These are phyloP conservation scores for Catharus ustulatus DNA, from an alignment of 2,797 vertebrate species.

Conservation along the genomic window DNA sequence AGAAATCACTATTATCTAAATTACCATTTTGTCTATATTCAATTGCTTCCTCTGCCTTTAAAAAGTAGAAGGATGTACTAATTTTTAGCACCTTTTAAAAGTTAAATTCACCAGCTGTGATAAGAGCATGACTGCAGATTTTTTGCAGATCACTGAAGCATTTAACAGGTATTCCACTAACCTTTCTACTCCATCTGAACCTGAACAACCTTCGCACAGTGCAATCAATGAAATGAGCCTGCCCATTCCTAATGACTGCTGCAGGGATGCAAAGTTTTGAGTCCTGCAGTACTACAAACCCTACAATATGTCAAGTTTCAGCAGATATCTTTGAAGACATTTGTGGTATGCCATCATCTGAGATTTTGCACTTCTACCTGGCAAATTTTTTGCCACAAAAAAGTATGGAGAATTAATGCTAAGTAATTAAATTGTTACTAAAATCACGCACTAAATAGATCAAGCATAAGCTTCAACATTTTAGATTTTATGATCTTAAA, in stretches of 20 bases:
- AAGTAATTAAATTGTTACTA: not conserved
- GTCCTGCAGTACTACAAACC: not conserved
- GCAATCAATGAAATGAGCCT: constrained; percentile 37
- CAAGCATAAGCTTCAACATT: not conserved
- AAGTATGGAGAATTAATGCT: not conserved
- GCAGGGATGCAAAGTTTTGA: not conserved
- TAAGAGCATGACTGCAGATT: constrained; percentile 37
- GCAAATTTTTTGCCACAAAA: not conserved
- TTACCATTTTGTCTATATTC: not conserved
- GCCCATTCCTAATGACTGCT: not conserved
- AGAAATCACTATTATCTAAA: not conserved
- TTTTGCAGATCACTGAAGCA: constrained; percentile 42
- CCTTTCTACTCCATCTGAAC: constrained; percentile 47
- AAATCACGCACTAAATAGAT: not conserved
- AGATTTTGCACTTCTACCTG: not conserved
- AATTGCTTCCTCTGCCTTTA: not conserved
- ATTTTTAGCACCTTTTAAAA: constrained; percentile 17
- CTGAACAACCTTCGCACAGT: not conserved
- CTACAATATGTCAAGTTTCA: not conserved
- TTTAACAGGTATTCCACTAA: constrained; percentile 40
- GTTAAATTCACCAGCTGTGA: constrained; percentile 26
- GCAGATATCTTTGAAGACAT: not conserved
- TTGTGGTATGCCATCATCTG: not conserved
- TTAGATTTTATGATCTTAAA: not conserved
- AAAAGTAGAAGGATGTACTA: not conserved